These are phyloP conservation scores for Microtus pennsylvanicus DNA, from an alignment of 2,113 vertebrate species.

Conservation along the genomic window DNA sequence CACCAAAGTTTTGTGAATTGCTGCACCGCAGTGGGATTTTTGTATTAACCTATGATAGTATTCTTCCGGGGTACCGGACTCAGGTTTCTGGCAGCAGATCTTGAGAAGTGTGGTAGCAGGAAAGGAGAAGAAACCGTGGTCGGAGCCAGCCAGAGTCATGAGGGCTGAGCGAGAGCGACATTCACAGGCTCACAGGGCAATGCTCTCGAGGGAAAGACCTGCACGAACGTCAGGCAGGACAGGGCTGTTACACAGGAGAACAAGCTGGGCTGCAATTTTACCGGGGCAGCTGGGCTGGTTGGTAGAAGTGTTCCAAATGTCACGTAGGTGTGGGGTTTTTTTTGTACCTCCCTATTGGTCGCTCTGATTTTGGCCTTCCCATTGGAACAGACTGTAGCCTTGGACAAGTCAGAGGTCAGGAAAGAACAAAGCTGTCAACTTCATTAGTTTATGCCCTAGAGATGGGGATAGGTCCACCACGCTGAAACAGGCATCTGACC, in stretches of 20 bases:
- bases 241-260: neutral
- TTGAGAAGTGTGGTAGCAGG: neutral
- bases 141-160: neutral
- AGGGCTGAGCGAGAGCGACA: neutral
- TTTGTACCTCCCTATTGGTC: neutral
- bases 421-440: neutral
- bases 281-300: neutral
- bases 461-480: neutral
- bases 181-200: neutral
- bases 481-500: neutral
- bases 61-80: neutral
- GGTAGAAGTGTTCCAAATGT: constrained; percentile 14
- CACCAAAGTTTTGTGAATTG: neutral
- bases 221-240: neutral
- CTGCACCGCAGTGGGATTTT: neutral
- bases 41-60: neutral
- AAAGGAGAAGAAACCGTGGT: neutral
- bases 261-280: neutral
- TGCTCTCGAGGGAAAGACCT: neutral
- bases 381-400: neutral
- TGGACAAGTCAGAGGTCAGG: neutral
- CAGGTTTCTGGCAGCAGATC: neutral
- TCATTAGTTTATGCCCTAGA: neutral
- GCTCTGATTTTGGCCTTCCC: neutral
- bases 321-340: neutral